These are phyloP conservation scores for Coracias cyanogaster DNA, from an alignment of 2,797 vertebrate genomes.

Conservation along the genomic window DNA sequence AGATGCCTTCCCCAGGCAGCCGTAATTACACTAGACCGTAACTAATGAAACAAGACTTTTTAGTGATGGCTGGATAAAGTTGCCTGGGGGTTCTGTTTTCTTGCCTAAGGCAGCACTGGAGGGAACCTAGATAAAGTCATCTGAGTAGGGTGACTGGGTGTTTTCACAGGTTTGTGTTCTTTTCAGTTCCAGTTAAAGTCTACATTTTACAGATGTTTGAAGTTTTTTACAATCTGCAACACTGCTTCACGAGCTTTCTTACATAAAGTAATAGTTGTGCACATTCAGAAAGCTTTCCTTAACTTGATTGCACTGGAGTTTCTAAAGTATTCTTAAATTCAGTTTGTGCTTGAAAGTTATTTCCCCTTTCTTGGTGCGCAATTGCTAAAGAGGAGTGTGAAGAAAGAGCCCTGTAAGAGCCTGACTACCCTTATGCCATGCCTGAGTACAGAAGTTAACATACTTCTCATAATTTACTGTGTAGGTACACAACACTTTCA, in stretches of 20 bases:
- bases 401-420: too few species aligned
- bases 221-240: not conserved
- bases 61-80: not conserved
- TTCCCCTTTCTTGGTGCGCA: not conserved
- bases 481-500: too few species aligned
- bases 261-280: not conserved
- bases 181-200: not conserved
- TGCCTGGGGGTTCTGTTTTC: not conserved
- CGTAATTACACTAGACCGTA: not conserved
- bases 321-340: not conserved
- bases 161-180: not conserved
- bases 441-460: too few species aligned
- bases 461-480: too few species aligned
- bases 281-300: not conserved
- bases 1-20: not conserved
- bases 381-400: not conserved
- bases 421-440: too few species aligned
- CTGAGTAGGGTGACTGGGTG: not conserved
- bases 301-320: not conserved
- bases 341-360: not conserved
- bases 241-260: not conserved
- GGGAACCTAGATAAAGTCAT: not conserved
- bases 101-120: not conserved
- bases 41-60: not conserved
- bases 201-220: not conserved